A percentile compares a stretch with the other conserved stretches of the same genome.
Conservation (phyloP, 2,797 vertebrate genomes). For the Catamblyrhynchus diadema region DNA sequence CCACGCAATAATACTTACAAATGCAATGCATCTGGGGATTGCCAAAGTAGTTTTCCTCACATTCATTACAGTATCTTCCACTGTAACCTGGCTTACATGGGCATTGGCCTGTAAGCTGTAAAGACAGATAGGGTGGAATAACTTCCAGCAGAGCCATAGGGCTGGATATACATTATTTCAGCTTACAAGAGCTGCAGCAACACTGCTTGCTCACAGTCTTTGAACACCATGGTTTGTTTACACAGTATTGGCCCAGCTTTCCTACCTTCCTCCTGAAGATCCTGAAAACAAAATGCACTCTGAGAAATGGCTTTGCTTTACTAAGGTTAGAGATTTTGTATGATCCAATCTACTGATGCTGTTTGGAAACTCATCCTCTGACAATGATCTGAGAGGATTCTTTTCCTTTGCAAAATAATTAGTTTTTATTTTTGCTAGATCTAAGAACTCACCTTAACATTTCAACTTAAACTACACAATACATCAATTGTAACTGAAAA, state of each 20-base stretch:
- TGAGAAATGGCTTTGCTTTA: background rate
- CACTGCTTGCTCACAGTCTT: background rate
- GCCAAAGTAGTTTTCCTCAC: slow-evolving; percentile 84
- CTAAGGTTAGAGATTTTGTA: background rate
- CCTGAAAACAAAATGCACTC: slow-evolving; percentile 30
- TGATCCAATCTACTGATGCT: background rate
- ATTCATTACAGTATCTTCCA: slow-evolving; percentile 81
- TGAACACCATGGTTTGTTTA: background rate
- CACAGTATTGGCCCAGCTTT: background rate
- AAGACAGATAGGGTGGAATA: slow-evolving; percentile 31
- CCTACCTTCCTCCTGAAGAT: slow-evolving; percentile 7
- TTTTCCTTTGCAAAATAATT: background rate
- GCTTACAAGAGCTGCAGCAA: background rate
- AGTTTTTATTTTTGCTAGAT: background rate
- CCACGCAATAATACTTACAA: slow-evolving; percentile 71
- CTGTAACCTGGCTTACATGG: slow-evolving; percentile 79
- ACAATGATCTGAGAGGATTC: background rate
- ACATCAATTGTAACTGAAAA: background rate
- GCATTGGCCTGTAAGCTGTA: slow-evolving; percentile 88
- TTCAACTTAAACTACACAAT: background rate
- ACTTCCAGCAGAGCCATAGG: background rate
- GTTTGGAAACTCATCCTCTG: background rate
- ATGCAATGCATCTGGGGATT: slow-evolving; percentile 77
- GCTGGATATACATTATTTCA: background rate
- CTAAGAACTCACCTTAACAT: background rate